A percentile compares a stretch with the other conserved stretches of the same genome.
These are phyloP conservation scores for Eumeta japonica DNA, from an alignment of 1,140 invertebrate genomes.

Conservation along the genomic window DNA sequence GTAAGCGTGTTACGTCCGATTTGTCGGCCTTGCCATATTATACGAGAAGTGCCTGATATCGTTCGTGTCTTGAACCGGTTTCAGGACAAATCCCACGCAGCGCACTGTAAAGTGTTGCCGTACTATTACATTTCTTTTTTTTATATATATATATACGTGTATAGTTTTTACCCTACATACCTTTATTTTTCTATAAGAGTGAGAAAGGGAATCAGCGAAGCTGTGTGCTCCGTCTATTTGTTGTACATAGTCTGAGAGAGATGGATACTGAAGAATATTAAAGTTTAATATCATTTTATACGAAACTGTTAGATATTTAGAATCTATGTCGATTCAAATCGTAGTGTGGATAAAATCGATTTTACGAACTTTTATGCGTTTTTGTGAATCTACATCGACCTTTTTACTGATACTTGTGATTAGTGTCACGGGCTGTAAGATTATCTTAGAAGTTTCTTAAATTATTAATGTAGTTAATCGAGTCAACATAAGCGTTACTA, in stretches of 20 bases:
- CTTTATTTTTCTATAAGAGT: no score
- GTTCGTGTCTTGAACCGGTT: no score
- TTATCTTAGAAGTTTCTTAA: neutral
- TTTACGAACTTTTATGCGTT: neutral
- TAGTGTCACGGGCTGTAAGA: neutral
- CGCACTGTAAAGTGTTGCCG: no score
- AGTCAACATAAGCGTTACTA: no score
- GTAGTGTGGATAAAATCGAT: neutral
- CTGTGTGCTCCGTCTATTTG: neutral
- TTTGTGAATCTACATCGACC: neutral
- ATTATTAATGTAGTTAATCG: neutral
- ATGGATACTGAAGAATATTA: slow-evolving; percentile 46
- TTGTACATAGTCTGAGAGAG: slow-evolving; percentile 37
- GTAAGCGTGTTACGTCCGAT: no score
- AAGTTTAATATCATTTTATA: slow-evolving; percentile 48
- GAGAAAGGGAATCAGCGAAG: neutral
- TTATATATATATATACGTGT: no score
- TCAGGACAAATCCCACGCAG: no score
- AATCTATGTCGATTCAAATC: neutral
- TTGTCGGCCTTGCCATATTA: no score
- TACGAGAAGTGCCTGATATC: no score
- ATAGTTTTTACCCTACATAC: no score
- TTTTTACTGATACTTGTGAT: neutral
- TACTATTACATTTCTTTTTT: no score
- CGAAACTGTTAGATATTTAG: slow-evolving; percentile 21